These are phyloP conservation scores for Sisyra terminalis DNA, from an alignment of 2,888 invertebrate species.

Conservation along the genomic window DNA sequence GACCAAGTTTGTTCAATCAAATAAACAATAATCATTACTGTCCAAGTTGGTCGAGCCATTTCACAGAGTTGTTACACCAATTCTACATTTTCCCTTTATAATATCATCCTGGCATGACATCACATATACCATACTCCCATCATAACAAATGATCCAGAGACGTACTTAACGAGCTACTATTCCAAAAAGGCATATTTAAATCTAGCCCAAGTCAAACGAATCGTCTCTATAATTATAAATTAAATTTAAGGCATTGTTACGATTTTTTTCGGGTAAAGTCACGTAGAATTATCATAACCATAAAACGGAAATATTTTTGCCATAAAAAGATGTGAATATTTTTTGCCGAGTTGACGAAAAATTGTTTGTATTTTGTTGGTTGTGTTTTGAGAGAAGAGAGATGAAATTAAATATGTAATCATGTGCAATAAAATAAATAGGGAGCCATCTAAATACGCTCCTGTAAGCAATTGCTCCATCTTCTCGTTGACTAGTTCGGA, in stretches of 20 bases:
- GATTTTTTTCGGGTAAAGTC: too few relatives aligned
- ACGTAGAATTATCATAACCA: too few relatives aligned
- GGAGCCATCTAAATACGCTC: neutral
- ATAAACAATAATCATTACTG: slow-evolving; percentile 27
- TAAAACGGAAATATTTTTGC: too few relatives aligned
- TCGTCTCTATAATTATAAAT: neutral
- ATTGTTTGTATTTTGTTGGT: neutral
- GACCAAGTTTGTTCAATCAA: slow-evolving; percentile 23
- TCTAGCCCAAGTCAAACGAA: neutral
- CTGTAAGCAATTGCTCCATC: neutral
- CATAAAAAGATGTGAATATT: slow-evolving; percentile 1
- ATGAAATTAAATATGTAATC: neutral
- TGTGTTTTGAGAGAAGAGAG: neutral
- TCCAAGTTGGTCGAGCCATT: slow-evolving; percentile 24
- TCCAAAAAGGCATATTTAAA: slow-evolving; percentile 2
- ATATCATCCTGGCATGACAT: slow-evolving; percentile 2
- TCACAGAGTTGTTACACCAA: slow-evolving; percentile 11
- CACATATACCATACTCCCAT: neutral
- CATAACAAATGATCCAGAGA: neutral
- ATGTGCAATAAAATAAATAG: neutral
- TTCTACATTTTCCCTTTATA: slow-evolving; percentile 6
- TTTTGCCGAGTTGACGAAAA: neutral
- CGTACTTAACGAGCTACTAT: neutral
- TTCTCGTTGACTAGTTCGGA: slow-evolving; percentile 5
- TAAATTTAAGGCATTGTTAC: too few relatives aligned